These are phyloP conservation scores for Cassiopea andromeda DNA, from an alignment of 30 jellyfish, hydroid and myxozoan genomes.

Conservation along the genomic window DNA sequence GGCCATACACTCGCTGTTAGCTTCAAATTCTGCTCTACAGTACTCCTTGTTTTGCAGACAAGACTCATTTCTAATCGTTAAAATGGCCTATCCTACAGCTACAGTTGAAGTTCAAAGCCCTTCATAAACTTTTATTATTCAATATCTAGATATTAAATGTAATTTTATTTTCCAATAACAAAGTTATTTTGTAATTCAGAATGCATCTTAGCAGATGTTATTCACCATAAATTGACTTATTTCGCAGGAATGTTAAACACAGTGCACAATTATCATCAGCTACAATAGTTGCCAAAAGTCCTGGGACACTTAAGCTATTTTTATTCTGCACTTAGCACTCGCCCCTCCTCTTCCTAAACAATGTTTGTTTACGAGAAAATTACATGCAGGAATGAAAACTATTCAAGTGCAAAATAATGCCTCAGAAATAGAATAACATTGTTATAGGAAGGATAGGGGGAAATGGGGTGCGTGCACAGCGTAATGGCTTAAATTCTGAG, in stretches of 20 bases:
- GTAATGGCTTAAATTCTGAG: too few relatives aligned
- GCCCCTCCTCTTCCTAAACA: too few relatives aligned
- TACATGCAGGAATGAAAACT: too few relatives aligned
- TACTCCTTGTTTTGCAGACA: background rate
- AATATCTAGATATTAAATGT: background rate
- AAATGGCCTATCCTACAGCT: background rate
- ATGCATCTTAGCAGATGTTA: background rate
- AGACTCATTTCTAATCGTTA: background rate
- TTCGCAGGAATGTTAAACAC: background rate
- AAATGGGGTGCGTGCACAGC: too few relatives aligned
- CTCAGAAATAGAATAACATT: too few relatives aligned
- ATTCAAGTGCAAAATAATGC: too few relatives aligned
- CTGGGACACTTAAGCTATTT: too few relatives aligned
- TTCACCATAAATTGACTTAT: background rate
- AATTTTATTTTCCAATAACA: background rate
- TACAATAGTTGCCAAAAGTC: too few relatives aligned
- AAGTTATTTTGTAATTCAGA: background rate
- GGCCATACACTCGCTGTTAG: background rate
- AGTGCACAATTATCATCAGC: background rate
- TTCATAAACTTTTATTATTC: background rate
- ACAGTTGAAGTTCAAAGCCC: background rate
- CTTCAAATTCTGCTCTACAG: background rate
- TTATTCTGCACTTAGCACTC: too few relatives aligned
- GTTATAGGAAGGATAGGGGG: too few relatives aligned
- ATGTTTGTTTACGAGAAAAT: too few relatives aligned